Evolutionary conservation across 2,888 invertebrate genomes (phyloP).

Genomic region (Cheilosia urbana): DNA sequence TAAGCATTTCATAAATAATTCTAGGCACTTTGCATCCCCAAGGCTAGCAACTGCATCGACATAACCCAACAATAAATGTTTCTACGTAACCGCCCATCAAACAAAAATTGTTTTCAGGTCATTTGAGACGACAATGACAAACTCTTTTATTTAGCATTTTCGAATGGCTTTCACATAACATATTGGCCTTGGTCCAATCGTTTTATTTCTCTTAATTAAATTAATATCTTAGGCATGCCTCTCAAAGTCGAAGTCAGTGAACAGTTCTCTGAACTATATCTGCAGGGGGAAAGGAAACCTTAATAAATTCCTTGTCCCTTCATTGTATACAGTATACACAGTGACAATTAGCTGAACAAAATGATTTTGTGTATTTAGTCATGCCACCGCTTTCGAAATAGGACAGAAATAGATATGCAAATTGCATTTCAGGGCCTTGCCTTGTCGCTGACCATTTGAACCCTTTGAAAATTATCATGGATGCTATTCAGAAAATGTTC

Average conservation of each 20-base stretch:
- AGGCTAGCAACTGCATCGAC: not conserved
- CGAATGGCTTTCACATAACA: not conserved
- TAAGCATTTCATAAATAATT: no score
- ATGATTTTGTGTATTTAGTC: slow-evolving; percentile 10
- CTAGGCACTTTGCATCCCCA: not conserved
- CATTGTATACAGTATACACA: not conserved
- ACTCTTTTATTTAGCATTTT: not conserved
- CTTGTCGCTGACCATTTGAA: slow-evolving; percentile 25
- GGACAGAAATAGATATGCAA: slow-evolving; percentile 41
- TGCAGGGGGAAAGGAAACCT: slow-evolving; percentile 26
- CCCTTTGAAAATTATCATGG: slow-evolving; percentile 5
- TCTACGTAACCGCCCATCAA: not conserved
- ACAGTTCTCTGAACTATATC: slow-evolving; percentile 1
- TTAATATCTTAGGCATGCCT: slow-evolving; percentile 13
- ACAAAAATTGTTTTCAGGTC: slow-evolving; percentile 5
- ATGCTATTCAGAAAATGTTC: not conserved
- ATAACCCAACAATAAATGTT: not conserved
- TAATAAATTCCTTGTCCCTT: slow-evolving; percentile 28
- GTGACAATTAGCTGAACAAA: slow-evolving; percentile 40
- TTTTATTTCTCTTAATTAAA: slow-evolving; percentile 44
- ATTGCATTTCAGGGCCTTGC: slow-evolving; percentile 52
- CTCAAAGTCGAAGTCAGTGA: not conserved
- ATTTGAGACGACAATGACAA: slow-evolving; percentile 15
- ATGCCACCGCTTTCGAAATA: slow-evolving; percentile 38
- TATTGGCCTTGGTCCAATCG: slow-evolving; percentile 41